Conservation (phyloP, 2,113 vertebrate genomes). For the Cebus imitator region DNA sequence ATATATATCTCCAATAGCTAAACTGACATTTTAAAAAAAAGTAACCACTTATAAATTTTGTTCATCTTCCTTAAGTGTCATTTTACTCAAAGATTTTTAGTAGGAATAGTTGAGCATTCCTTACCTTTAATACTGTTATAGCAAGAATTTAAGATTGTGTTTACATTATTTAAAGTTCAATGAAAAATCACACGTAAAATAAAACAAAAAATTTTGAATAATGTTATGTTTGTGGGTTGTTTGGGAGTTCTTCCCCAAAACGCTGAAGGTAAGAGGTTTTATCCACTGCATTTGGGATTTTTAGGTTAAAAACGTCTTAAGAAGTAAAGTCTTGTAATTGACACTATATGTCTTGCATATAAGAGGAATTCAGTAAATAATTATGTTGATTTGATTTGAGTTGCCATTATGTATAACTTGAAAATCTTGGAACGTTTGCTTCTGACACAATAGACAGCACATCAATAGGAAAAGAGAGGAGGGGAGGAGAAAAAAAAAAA, state of each 20-base stretch:
- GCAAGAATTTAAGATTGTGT: background rate
- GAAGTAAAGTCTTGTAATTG: background rate
- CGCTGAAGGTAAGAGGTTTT: background rate
- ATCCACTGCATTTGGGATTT: background rate
- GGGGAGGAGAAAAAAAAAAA: background rate
- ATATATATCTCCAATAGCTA: background rate
- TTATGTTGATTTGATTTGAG: background rate
- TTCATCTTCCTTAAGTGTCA: background rate
- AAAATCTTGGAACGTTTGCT: constrained; percentile 36
- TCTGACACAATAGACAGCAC: background rate
- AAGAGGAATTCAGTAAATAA: background rate
- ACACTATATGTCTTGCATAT: background rate
- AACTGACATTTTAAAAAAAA: constrained; percentile 51
- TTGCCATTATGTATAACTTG: background rate
- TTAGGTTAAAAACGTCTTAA: background rate
- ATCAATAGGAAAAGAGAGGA: background rate
- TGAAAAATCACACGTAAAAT: background rate
- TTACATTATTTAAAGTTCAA: background rate
- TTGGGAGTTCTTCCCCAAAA: background rate
- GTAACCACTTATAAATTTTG: background rate
- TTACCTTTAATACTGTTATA: background rate
- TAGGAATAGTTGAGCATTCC: background rate
- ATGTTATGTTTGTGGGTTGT: background rate
- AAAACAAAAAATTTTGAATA: background rate
- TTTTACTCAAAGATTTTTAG: background rate